Base-by-base conservation (phyloP, 2,888 invertebrate genomes). In the Andrena flavipes region DNA sequence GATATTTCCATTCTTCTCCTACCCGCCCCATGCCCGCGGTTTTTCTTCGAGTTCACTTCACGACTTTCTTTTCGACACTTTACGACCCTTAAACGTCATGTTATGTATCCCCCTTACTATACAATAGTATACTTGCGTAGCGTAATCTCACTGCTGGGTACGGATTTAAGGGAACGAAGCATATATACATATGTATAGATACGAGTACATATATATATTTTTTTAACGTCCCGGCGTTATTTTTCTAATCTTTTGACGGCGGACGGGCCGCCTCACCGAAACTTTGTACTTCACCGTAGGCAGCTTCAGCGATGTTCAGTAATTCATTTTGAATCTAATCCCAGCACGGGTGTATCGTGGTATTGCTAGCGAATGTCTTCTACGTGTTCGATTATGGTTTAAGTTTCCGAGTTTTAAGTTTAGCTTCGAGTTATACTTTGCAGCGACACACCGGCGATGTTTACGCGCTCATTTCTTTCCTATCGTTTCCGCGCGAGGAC, bases 321-420 rank as follows among this genome's bases (percentile, higher is more conserved):
- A 54, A 48, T 69, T 60, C 42, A 8, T 20, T 75, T 75, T 56
- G 33, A 76, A 63, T 79, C 62, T 51, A 42, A 56, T 26, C 82
- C 82, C 82, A 82, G 83, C 74, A 54, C 71, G 76, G 60, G 68
- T 76, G 64, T 76, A 82, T 67, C 63, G 75, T 84, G 80, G 10
- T 84, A 75, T 74, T 87, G 86, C 84, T 84, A 60, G 82, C 72
- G 84, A 86, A 86, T 86, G 87, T 85, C 60, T 60, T 33, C 65
- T 76, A 78, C 70, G 83, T 42, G 42, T 87, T 87, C 74, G 69
- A 74, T 78, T 80, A 80, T 79, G 64, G 59, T 80, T 85, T 76
- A 84, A 80, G 81, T 69, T 69, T 72, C 77, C 65, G 75, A 54
- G 65, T 54, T 67, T 72, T 80, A 82, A 84, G 69, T 87, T 76